Percentiles rank a stretch among this genome's conserved stretches.
These are phyloP conservation scores for Phengaris arion DNA, from an alignment of 2,888 invertebrate genomes.

Conservation along the genomic window DNA sequence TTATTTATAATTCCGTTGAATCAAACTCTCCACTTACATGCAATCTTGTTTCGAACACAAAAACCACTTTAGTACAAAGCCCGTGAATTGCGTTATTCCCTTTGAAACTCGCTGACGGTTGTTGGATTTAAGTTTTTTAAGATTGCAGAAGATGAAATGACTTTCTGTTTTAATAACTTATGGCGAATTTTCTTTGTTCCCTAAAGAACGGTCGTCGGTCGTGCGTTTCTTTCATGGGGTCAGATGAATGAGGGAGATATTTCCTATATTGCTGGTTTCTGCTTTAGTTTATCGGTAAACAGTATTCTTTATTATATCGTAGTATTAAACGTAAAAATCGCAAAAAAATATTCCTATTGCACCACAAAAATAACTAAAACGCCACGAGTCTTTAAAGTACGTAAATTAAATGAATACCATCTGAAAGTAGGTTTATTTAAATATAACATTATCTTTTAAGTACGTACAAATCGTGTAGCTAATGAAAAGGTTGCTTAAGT, in stretches of 20 bases:
- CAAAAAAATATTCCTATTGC: too few relatives aligned
- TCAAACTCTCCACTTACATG: slow-evolving; percentile 16
- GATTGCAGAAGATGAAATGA: slow-evolving; percentile 23
- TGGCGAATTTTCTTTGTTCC: slow-evolving; percentile 19
- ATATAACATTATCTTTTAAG: too few relatives aligned
- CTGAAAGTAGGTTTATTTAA: too few relatives aligned
- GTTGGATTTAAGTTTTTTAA: slow-evolving; percentile 28
- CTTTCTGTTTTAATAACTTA: slow-evolving; percentile 25
- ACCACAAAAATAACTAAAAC: too few relatives aligned
- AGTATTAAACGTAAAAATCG: too few relatives aligned
- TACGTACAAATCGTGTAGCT: not conserved
- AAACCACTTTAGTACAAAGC: slow-evolving; percentile 26
- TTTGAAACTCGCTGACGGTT: slow-evolving; percentile 24
- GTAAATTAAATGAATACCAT: too few relatives aligned
- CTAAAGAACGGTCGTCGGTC: not conserved
- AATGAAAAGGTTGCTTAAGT: not conserved
- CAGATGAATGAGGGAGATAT: not conserved
- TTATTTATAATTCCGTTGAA: not conserved
- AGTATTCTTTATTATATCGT: too few relatives aligned
- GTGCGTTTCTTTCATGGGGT: not conserved
- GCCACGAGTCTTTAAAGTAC: too few relatives aligned
- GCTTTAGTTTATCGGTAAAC: not conserved
- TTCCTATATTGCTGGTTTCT: not conserved
- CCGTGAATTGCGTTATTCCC: slow-evolving; percentile 20
- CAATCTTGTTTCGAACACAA: slow-evolving; percentile 28